These are phyloP conservation scores for Corythaeola cristata DNA, from an alignment of 2,113 vertebrate species.

Conservation along the genomic window DNA sequence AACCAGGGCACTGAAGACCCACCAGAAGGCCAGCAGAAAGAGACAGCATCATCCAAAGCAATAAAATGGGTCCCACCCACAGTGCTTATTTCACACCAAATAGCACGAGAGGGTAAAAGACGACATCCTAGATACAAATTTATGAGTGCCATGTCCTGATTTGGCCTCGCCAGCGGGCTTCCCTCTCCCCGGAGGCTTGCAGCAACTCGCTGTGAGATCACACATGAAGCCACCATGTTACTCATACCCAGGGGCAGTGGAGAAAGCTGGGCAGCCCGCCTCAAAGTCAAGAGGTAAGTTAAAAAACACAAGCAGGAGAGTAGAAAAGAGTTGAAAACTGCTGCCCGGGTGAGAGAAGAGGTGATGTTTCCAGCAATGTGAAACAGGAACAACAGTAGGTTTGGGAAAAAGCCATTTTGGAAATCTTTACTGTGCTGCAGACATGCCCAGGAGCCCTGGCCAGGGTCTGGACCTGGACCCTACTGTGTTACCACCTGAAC, in stretches of 20 bases:
- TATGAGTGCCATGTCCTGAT: accelerated
- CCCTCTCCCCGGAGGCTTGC: not conserved
- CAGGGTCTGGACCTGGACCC: not conserved
- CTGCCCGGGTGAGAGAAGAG: not conserved
- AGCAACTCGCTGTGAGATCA: not conserved
- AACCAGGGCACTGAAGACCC: not conserved
- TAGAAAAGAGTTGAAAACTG: not conserved
- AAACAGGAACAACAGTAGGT: not conserved
- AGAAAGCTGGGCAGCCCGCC: not conserved
- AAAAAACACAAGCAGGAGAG: not conserved
- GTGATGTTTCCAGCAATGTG: not conserved
- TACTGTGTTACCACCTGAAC: not conserved
- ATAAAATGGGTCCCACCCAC: not conserved
- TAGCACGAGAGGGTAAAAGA: not conserved
- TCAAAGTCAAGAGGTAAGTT: not conserved
- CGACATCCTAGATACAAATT: not conserved
- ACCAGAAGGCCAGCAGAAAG: not conserved
- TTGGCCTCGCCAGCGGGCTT: not conserved
- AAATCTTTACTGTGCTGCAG: not conserved
- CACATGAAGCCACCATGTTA: accelerated
- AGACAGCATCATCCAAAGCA: not conserved
- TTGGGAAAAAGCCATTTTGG: not conserved
- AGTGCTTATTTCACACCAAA: not conserved
- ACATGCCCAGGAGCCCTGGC: accelerated
- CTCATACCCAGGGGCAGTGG: not conserved